Percentiles rank a stretch among this genome's conserved stretches.
Conservation (phyloP, 1,140 invertebrate genomes). For the Anastrepha obliqua region DNA sequence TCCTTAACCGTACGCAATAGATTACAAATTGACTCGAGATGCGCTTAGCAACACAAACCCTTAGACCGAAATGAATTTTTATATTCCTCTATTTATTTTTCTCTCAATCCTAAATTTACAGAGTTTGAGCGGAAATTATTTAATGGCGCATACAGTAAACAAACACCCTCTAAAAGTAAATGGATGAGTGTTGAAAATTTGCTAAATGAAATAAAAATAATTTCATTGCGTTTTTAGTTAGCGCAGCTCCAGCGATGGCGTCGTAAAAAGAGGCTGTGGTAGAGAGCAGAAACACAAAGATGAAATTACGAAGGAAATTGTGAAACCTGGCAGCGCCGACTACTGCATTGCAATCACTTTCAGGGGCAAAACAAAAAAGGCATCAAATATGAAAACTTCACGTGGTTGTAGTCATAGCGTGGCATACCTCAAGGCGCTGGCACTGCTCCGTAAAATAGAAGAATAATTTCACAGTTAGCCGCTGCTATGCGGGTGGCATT, state of each 20-base stretch:
- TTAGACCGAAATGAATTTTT: no score
- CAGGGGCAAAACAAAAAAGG: background rate
- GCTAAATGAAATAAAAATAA: slow-evolving; percentile 29
- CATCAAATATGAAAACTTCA: background rate
- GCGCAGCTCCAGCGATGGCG: no score
- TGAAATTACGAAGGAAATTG: background rate
- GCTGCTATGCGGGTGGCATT: slow-evolving; percentile 48
- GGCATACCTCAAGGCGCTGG: background rate
- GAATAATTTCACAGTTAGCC: slow-evolving; percentile 1
- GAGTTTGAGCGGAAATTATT: slow-evolving; percentile 35
- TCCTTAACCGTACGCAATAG: no score
- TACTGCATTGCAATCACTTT: background rate
- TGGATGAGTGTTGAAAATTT: background rate
- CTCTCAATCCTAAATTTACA: no score
- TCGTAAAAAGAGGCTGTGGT: background rate
- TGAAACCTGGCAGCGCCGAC: background rate
- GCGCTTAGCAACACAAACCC: no score
- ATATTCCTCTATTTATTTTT: no score
- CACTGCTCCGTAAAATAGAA: background rate
- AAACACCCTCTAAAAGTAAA: background rate
- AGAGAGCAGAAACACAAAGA: background rate
- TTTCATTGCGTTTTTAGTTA: background rate
- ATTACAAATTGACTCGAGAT: no score
- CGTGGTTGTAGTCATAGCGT: background rate
- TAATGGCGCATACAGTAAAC: background rate